Evolutionary conservation across 2,113 vertebrate species (phyloP).

Genomic region (Platichthys flesus): DNA sequence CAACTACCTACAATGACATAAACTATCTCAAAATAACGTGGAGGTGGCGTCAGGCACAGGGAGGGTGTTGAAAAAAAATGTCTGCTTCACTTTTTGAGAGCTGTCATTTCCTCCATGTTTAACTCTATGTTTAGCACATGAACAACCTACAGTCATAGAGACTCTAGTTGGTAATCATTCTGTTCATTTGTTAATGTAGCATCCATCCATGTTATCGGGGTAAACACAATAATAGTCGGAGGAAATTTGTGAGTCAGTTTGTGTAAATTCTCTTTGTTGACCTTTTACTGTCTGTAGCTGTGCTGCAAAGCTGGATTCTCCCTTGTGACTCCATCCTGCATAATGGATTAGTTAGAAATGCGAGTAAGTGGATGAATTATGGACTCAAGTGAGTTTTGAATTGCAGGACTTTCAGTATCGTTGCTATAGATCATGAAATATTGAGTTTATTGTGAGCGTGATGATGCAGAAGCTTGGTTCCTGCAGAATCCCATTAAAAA

Average conservation of each 20-base stretch:
- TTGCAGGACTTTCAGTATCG: no score
- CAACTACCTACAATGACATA: no score
- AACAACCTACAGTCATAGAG: no score
- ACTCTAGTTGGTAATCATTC: no score
- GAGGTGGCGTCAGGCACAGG: no score
- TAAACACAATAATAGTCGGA: background rate
- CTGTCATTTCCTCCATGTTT: no score
- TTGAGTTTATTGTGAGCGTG: background rate
- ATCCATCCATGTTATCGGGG: no score
- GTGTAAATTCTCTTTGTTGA: background rate
- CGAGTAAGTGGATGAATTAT: background rate
- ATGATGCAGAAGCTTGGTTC: background rate
- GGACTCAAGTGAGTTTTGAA: no score
- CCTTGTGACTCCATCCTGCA: background rate
- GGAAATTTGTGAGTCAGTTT: background rate
- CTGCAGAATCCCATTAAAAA: slow-evolving; percentile 9
- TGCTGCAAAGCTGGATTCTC: background rate
- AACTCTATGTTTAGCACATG: background rate
- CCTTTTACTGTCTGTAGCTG: background rate
- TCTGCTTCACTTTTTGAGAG: no score
- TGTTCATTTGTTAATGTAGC: no score
- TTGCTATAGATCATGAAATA: background rate
- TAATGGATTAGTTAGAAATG: background rate
- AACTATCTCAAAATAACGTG: no score
- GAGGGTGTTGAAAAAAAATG: no score